Percentiles rank a stretch among this genome's conserved stretches.
phyloP scores from a whole-genome alignment of 2,797 vertebrate genomes.

The Lerista edwardsae region DNA sequence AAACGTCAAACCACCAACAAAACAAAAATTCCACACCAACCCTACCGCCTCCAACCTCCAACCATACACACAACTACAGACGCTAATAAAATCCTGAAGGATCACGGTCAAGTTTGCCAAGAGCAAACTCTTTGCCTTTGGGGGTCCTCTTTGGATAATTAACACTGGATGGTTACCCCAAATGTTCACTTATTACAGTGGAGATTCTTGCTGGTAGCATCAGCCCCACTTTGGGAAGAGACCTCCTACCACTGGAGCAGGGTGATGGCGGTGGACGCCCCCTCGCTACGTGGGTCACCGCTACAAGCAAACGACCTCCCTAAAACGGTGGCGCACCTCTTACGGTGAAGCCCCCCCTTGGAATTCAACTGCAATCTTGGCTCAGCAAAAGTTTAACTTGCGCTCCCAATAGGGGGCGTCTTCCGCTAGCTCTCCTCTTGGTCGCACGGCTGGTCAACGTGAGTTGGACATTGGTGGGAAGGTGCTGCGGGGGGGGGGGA shows the following conservation, averaged over 20 bases:
- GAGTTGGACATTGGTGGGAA: fast-evolving
- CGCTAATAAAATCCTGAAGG: background rate
- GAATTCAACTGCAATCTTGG: background rate
- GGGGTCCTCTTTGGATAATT: background rate
- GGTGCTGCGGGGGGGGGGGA: no score
- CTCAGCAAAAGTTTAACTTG: background rate
- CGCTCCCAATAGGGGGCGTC: background rate
- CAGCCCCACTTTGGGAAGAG: no score
- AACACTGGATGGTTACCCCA: background rate
- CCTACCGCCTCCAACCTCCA: conserved; percentile 7
- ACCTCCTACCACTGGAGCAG: background rate
- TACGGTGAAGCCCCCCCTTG: background rate
- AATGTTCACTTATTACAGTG: background rate
- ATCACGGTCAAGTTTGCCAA: background rate
- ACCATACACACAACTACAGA: conserved; percentile 15
- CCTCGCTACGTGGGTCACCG: background rate
- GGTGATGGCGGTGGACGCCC: background rate
- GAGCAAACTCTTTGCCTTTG: background rate
- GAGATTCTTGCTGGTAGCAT: background rate
- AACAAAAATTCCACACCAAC: conserved; percentile 9
- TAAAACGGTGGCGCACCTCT: background rate
- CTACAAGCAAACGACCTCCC: background rate
- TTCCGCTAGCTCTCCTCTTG: background rate
- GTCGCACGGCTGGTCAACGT: background rate
- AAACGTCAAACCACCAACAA: conserved; percentile 53